Base-by-base conservation (phyloP, 2,888 invertebrate genomes). In the Candidula unifasciata region DNA sequence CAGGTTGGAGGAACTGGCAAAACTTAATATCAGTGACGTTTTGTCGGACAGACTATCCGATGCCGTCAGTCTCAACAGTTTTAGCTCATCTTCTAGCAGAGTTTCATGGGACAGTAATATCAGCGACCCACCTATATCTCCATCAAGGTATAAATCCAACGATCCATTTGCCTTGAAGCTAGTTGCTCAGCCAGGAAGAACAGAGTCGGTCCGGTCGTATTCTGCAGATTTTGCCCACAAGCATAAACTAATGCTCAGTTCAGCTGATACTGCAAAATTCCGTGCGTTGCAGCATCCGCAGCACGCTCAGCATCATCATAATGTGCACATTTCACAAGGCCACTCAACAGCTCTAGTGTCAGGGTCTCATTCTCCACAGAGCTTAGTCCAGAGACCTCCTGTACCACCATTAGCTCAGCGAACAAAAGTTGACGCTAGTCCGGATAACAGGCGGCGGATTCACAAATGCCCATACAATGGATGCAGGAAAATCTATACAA, bases 401-500 rank as follows among this genome's bases (percentile, higher is more conserved):
- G 69, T 57, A 3, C 30, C 60, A 13, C 76, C 85, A 18, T 69
- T 57, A 24, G 80, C 76, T 30, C 82, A 81, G 64, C 30, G 74
- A 52, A 66, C 87, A 44, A 88, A 89, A 44, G 82, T 89, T 27
- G 91, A 90, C 66, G 85, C 88, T 95, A 89, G 90, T 85, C 89
- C 92, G 6, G 93, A 93, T 84, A 87, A 88, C 57, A 90, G 92
- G 80, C 85, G 92, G 24, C 80, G 93, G 57, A 92, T 93, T 76
- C 93, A 93, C 86, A 91, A 92, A 85, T 93, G 93, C 86, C 92
- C 92, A 0, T 93, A 93, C 87, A 90, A 81, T 68, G 97, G 97
- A 88, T 98, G 98, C 95, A 97, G 97, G 94, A 98, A 98, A 94
- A 97, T 97, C 90, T 98, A 98, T 95, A 98, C 98, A 88, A 98